Evolutionary conservation across 2,797 vertebrate genomes (phyloP).

Genomic region (Benthosema pterotum): DNA sequence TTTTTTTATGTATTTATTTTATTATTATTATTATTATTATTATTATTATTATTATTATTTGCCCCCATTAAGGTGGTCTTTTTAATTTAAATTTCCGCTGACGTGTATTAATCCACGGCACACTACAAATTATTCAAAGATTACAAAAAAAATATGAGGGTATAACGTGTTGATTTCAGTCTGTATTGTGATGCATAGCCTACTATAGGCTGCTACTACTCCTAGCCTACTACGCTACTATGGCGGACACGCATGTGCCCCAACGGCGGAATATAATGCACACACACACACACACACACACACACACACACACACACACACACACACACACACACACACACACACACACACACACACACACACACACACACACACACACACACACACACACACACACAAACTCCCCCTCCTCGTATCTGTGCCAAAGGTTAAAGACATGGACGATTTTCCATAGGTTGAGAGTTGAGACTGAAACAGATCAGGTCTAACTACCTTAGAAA

Average conservation of each 20-base stretch:
- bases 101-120: no score
- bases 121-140: neutral
- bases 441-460: conserved; percentile 40
- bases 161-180: neutral
- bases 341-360: neutral
- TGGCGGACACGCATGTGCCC: conserved; percentile 24
- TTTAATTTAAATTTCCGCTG: rapidly evolving
- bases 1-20: no score
- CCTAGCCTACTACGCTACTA: neutral
- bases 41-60: no score
- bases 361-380: conserved; percentile 11
- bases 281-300: conserved; percentile 8
- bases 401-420: conserved; percentile 61
- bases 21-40: no score
- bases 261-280: conserved; percentile 47
- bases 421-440: conserved; percentile 70
- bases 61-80: neutral
- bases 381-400: conserved; percentile 8
- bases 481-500: neutral
- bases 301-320: conserved; percentile 1
- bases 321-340: conserved; percentile 8
- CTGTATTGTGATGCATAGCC: neutral
- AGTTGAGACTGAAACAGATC: conserved; percentile 40
- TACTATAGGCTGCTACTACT: no score
- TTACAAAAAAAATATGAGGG: no score